These are phyloP conservation scores for Cremastinae sp. DNA, from an alignment of 2,888 invertebrate species.

Conservation along the genomic window DNA sequence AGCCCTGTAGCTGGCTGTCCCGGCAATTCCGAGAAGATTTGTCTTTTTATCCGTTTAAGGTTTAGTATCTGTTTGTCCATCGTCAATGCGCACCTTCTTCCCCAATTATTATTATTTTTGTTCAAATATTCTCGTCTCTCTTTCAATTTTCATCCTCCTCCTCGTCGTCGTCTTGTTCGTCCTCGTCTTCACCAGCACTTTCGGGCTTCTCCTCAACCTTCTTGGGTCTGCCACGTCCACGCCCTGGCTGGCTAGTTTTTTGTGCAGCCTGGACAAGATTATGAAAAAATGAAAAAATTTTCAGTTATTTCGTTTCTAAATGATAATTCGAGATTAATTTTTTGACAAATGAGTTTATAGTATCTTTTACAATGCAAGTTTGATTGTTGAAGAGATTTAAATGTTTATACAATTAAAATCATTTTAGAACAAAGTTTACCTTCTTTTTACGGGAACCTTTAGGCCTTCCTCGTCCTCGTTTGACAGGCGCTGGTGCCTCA, in stretches of 20 bases:
- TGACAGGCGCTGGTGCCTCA: constrained; percentile 76
- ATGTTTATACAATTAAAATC: not conserved
- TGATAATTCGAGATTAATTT: no score
- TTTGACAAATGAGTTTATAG: no score
- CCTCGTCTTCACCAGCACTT: constrained; percentile 78
- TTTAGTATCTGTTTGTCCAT: constrained; percentile 38
- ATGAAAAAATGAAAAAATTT: not conserved
- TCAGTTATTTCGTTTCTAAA: no score
- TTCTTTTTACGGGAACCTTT: constrained; percentile 79
- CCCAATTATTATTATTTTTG: constrained; percentile 56
- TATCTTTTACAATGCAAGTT: no score
- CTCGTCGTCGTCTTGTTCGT: constrained; percentile 78
- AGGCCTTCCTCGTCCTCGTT: constrained; percentile 78
- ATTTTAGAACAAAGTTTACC: constrained; percentile 65
- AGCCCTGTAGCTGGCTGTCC: constrained; percentile 41
- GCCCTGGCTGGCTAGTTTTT: constrained; percentile 71
- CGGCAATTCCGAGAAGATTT: constrained; percentile 30
- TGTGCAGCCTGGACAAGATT: constrained; percentile 67
- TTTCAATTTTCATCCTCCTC: constrained; percentile 77
- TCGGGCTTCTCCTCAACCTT: constrained; percentile 79
- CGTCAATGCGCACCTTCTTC: constrained; percentile 52
- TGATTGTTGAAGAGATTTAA: no score
- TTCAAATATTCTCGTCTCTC: constrained; percentile 43
- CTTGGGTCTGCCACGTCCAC: constrained; percentile 77
- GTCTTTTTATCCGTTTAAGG: constrained; percentile 19